Conservation (phyloP, 2,113 vertebrate genomes). For the Chlorocebus sabaeus region DNA sequence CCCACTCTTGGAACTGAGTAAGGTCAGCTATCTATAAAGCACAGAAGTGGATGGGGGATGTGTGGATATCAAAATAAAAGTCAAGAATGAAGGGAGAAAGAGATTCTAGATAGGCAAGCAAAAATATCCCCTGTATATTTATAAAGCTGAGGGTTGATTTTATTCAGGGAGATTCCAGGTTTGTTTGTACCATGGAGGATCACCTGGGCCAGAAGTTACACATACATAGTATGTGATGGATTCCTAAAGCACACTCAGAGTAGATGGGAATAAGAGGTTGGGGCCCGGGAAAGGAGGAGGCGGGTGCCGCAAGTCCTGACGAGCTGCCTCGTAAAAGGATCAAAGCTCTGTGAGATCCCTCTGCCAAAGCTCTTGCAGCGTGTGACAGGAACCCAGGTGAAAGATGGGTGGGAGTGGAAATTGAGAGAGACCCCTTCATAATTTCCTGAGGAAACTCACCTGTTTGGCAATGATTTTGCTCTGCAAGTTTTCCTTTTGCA, state of each 20-base stretch:
- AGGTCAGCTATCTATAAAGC: background rate
- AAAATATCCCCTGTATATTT: background rate
- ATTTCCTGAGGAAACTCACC: slow-evolving; percentile 75
- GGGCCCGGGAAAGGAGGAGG: slow-evolving; percentile 57
- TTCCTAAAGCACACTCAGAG: background rate
- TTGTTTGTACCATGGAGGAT: background rate
- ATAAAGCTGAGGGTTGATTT: background rate
- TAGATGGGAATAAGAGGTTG: background rate
- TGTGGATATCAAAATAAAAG: background rate
- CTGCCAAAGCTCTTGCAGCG: slow-evolving; percentile 50
- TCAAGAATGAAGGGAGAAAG: background rate
- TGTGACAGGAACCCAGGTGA: slow-evolving; percentile 57
- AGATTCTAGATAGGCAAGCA: background rate
- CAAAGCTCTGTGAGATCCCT: slow-evolving; percentile 55
- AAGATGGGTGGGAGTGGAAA: slow-evolving; percentile 53
- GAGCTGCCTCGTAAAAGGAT: slow-evolving; percentile 62
- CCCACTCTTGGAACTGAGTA: background rate
- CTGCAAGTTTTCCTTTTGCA: slow-evolving; percentile 27
- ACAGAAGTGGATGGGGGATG: background rate
- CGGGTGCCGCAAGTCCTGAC: slow-evolving; percentile 22
- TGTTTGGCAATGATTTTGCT: slow-evolving; percentile 64
- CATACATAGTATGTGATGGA: too few relatives aligned
- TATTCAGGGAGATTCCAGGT: background rate
- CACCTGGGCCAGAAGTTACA: background rate
- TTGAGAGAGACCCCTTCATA: slow-evolving; percentile 63